phyloP scores from a whole-genome alignment of 2,113 vertebrate genomes.

The Numenius arquata region DNA sequence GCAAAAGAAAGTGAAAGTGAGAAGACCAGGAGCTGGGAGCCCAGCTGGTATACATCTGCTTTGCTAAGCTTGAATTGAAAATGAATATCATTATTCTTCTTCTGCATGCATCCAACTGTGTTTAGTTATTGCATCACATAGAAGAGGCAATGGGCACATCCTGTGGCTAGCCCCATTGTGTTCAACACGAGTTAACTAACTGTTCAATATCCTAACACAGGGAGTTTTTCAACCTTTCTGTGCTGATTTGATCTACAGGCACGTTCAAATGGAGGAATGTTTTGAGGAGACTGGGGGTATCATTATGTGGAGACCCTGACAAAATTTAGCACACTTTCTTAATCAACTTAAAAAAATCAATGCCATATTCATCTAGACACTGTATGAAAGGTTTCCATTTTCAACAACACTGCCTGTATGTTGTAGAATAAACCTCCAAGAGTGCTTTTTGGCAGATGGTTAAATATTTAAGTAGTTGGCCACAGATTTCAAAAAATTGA shows the following conservation, averaged over 20 bases:
- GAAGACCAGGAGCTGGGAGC: not conserved
- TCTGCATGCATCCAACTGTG: not conserved
- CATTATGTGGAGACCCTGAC: not conserved
- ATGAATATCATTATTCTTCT: slow-evolving; percentile 4
- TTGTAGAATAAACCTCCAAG: slow-evolving; percentile 62
- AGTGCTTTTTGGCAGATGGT: slow-evolving; percentile 74
- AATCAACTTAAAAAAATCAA: not conserved
- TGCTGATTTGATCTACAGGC: not conserved
- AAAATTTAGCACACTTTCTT: not conserved
- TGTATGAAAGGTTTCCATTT: slow-evolving; percentile 65
- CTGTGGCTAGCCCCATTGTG: not conserved
- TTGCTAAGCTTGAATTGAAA: slow-evolving; percentile 29
- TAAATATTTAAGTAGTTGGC: slow-evolving; percentile 76
- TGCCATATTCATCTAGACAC: not conserved
- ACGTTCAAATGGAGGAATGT: not conserved
- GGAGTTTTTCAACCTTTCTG: not conserved
- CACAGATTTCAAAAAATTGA: slow-evolving; percentile 50
- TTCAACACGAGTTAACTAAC: not conserved
- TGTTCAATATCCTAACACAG: not conserved
- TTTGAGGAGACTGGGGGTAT: not conserved
- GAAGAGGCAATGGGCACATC: not conserved
- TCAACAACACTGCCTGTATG: slow-evolving; percentile 57
- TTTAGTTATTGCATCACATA: not conserved
- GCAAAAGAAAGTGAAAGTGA: slow-evolving; percentile 35
- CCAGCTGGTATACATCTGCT: slow-evolving; percentile 27